Percentiles rank a stretch among this genome's conserved stretches.
These are phyloP conservation scores for Catalaphyllia jardinei DNA, from an alignment of 64 coral and sea anemone species.

Conservation along the genomic window DNA sequence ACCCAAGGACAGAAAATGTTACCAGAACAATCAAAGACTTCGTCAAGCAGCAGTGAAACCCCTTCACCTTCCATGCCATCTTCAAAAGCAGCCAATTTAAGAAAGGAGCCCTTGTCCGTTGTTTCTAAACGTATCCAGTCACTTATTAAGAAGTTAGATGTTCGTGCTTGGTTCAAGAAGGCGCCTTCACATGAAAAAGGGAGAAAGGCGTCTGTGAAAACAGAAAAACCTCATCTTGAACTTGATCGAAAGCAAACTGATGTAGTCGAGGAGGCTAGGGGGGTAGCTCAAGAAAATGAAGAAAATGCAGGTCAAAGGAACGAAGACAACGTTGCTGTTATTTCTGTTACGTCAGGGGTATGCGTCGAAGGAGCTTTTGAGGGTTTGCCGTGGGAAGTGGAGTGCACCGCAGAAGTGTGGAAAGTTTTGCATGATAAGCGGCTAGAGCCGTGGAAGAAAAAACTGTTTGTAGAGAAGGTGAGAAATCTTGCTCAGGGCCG, in stretches of 20 bases:
- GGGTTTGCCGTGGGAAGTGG: constrained; percentile 67
- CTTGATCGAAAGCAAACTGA: neutral
- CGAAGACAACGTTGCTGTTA: neutral
- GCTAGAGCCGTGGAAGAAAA: constrained; percentile 3
- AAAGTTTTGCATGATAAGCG: constrained; percentile 32
- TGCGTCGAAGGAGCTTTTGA: constrained; percentile 32
- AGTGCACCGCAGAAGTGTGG: constrained; percentile 63
- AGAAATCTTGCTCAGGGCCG: constrained; percentile 58
- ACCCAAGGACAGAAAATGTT: neutral
- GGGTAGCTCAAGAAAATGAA: neutral
- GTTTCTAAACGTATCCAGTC: neutral
- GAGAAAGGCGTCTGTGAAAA: neutral
- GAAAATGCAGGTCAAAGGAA: too few species aligned
- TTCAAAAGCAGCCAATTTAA: neutral
- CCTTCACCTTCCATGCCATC: neutral
- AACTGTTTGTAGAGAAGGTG: constrained; percentile 38
- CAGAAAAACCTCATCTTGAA: too few species aligned
- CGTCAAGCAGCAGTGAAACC: neutral
- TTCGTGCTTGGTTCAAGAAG: neutral
- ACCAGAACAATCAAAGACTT: neutral
- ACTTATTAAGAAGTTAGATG: constrained; percentile 6
- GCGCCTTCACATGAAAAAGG: neutral
- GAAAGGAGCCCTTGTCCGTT: neutral
- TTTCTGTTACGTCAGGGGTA: neutral
- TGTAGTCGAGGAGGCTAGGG: neutral